Base-by-base conservation (phyloP, 2,888 invertebrate species). In the Stictocephala bisonia region DNA sequence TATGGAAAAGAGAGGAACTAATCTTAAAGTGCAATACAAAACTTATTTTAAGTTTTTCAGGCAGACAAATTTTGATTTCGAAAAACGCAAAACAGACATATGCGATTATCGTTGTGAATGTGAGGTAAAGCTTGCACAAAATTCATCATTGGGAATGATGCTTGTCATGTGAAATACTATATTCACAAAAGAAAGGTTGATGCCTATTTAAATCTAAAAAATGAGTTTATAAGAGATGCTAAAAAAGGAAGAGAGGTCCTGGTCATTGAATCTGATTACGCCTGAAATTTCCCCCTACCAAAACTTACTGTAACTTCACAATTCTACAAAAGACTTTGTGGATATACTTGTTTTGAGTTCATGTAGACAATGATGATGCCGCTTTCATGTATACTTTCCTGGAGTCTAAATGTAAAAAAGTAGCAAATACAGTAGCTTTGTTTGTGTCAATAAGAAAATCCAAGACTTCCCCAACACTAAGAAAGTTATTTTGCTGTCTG, bases 211-310 rank as follows among this genome's bases (percentile, higher is more conserved):
- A 27, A 27, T 11, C 22, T 66, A 22, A 69, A 69, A n/a, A 13
- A 15, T 31, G 20, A 44, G 0, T 67, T 44, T 50, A 64, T 72
- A 29, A 20, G 1, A 6, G 22, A 76, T 51, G 72, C 56, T 29
- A 76, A 73, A 72, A 48, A 60, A n/a, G 15, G 18, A 11, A 60
- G 71, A 51, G 51, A 50, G 15, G 56, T 56, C 15, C 48, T 77
- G 51, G 70, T 74, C 26, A 13, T 77, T 24, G 78, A 78, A 68
- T 78, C 76, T 74, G 78, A 78, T 69, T 78, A 77, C 64, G 74
- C 71, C 11, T 78, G 78, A 64, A 78, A 78, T 69, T 56, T 77
- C n/a, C 75, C 78, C 13, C 71, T 79, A 7, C 79, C 77, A 9
- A 77, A 77, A 35, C 51, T 79, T 24, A 31, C 44, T 31, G 50